Evolutionary conservation across 1,140 invertebrate species (phyloP).

Genomic region (Laupala kohalensis): DNA sequence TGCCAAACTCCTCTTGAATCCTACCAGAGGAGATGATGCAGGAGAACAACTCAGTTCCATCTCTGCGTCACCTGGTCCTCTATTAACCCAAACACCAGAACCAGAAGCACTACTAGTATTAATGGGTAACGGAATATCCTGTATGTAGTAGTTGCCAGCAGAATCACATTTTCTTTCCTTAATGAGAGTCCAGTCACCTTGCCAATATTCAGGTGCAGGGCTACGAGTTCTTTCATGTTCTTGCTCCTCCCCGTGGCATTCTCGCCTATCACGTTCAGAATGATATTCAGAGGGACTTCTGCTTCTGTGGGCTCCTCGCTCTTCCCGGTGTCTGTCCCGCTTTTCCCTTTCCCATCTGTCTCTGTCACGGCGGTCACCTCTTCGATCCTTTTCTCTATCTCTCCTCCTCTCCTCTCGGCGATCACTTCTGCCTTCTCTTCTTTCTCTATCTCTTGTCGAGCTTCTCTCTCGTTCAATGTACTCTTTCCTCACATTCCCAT

Average conservation of each 20-base stretch:
- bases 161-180: not conserved
- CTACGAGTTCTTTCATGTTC: constrained; percentile 7
- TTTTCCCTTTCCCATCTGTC: not conserved
- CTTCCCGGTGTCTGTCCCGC: constrained; percentile 12
- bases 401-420: not conserved
- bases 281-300: not conserved
- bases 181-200: not conserved
- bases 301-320: not conserved
- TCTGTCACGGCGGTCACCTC: constrained; percentile 11
- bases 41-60: constrained; percentile 10
- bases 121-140: not conserved
- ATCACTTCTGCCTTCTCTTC: not conserved
- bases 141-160: not conserved
- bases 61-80: constrained; percentile 1
- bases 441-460: not conserved
- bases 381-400: constrained; percentile 14
- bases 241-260: not conserved
- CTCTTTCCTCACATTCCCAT: not conserved
- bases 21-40: constrained; percentile 18
- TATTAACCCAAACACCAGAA: not conserved
- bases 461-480: not conserved
- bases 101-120: not conserved
- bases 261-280: not conserved
- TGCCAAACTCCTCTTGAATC: constrained; percentile 29
- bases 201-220: not conserved